These are phyloP conservation scores for Abrostola triplasia DNA, from an alignment of 2,888 invertebrate genomes.

Conservation along the genomic window DNA sequence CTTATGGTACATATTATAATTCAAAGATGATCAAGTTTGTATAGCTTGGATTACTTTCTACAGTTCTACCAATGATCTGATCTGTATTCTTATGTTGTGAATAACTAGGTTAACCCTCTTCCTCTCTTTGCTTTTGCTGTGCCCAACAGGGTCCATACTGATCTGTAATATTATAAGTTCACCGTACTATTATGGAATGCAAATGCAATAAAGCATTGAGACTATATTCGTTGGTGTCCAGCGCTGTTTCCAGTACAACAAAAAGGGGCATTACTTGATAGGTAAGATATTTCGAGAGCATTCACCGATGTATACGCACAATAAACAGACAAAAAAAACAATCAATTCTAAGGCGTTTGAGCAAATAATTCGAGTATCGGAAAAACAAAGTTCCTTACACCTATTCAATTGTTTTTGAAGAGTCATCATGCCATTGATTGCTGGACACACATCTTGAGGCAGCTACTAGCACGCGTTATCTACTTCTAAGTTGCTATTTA, in stretches of 20 bases:
- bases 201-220: no score
- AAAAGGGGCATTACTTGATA: background rate
- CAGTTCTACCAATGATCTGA: no score
- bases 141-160: no score
- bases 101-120: no score
- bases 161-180: no score
- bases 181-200: no score
- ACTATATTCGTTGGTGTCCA: no score
- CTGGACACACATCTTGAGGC: constrained; percentile 4
- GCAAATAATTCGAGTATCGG: constrained; percentile 28
- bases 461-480: constrained; percentile 10
- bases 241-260: background rate
- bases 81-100: no score
- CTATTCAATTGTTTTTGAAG: constrained; percentile 32
- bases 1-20: no score
- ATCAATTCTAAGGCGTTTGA: constrained; percentile 5
- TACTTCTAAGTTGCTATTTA: constrained; percentile 23
- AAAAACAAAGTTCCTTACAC: constrained; percentile 53
- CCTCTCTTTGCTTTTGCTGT: no score
- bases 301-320: constrained; percentile 4
- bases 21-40: no score
- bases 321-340: constrained; percentile 18
- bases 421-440: constrained; percentile 15
- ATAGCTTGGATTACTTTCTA: no score
- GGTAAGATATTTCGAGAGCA: background rate